A percentile compares a stretch with the other conserved stretches of the same genome.
Evolutionary conservation across 2,888 invertebrate species (phyloP).

Genomic region (Acanthoscelides obtectus): DNA sequence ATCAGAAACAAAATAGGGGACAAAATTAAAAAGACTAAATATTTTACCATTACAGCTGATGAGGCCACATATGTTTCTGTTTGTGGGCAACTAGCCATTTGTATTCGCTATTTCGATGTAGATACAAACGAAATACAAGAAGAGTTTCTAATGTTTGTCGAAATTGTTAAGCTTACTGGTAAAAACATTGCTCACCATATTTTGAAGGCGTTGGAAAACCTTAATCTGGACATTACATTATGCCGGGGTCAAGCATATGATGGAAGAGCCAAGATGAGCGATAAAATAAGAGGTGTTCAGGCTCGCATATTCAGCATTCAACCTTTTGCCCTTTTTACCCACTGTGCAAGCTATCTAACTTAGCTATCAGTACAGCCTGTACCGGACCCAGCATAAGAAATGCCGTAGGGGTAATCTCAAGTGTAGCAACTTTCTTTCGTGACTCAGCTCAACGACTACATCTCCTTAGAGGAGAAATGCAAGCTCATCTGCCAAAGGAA

Average conservation of each 20-base stretch:
- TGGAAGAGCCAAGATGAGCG: slow-evolving; percentile 3
- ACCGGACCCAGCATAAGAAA: not conserved
- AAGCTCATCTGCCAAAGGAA: not conserved
- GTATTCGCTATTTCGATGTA: not conserved
- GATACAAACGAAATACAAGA: slow-evolving; percentile 2
- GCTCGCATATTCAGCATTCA: not conserved
- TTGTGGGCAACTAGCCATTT: not conserved
- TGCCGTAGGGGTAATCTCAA: not conserved
- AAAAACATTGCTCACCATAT: not conserved
- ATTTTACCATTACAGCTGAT: too few relatives aligned
- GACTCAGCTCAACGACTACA: not conserved
- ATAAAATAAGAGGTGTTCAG: slow-evolving; percentile 4
- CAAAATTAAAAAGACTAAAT: not conserved
- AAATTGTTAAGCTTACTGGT: not conserved
- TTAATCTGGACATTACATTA: not conserved
- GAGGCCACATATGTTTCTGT: too few relatives aligned
- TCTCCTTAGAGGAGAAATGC: not conserved
- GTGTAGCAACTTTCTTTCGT: not conserved
- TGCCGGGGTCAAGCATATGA: slow-evolving; percentile 2
- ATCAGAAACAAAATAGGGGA: not conserved
- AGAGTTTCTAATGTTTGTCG: not conserved
- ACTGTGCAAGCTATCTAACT: slow-evolving; percentile 1
- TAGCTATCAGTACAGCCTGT: not conserved
- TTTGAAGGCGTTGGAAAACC: not conserved
- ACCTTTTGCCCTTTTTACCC: not conserved